Conservation (phyloP, 2,888 invertebrate species). For the Eudasyphora cyanicolor region DNA sequence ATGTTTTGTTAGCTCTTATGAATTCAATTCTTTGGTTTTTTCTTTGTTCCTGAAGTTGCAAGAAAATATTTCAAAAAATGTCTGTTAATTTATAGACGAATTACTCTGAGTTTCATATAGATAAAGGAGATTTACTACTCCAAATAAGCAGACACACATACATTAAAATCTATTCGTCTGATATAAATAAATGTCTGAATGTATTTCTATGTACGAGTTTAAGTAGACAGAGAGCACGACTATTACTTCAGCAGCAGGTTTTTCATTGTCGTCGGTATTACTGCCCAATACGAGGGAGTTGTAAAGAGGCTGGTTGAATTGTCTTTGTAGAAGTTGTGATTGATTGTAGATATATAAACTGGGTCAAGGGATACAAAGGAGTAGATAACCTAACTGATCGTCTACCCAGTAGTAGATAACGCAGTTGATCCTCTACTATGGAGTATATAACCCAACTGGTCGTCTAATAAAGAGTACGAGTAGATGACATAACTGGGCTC, state of each 20-base stretch:
- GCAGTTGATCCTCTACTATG: too few relatives aligned
- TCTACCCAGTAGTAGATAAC: too few relatives aligned
- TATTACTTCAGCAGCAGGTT: constrained; percentile 15
- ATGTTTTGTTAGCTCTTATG: too few relatives aligned
- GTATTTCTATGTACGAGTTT: background rate
- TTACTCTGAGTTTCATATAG: background rate
- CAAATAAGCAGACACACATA: background rate
- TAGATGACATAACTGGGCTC: too few relatives aligned
- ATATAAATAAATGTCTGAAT: background rate
- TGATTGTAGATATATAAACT: too few relatives aligned
- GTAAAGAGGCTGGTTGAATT: background rate
- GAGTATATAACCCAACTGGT: too few relatives aligned
- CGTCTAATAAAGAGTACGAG: too few relatives aligned
- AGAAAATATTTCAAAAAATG: constrained; percentile 19
- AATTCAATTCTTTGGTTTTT: background rate
- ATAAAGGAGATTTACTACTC: background rate
- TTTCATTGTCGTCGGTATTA: constrained; percentile 13
- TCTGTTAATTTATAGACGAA: constrained; percentile 27
- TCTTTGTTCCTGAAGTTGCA: background rate
- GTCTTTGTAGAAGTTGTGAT: too few relatives aligned
- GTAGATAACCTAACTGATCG: too few relatives aligned
- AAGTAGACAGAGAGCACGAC: background rate
- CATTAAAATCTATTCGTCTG: background rate
- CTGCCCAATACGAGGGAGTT: background rate
- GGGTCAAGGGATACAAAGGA: too few relatives aligned